phyloP scores from a whole-genome alignment of 2,113 vertebrate genomes.

The Macrotis lagotis region DNA sequence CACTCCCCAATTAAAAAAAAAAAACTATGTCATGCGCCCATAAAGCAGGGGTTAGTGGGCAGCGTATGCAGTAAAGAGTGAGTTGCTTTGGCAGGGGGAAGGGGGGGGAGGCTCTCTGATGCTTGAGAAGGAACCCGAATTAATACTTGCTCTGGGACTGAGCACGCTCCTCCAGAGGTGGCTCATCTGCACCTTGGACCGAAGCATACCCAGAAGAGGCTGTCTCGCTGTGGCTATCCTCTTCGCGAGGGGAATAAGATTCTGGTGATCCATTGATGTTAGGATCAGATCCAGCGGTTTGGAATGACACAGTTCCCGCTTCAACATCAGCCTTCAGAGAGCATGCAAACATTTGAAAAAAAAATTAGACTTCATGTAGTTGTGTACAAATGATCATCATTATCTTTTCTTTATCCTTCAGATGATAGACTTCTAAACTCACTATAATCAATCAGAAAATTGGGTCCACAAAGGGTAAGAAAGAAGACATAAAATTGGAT shows the following conservation, averaged over 20 bases:
- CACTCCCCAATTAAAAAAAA: neutral
- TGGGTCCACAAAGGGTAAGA: neutral
- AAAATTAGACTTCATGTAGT: conserved; percentile 32
- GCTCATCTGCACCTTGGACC: conserved; percentile 86
- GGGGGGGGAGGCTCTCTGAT: neutral
- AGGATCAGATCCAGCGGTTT: conserved; percentile 76
- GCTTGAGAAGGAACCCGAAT: conserved; percentile 1
- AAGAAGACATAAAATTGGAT: neutral
- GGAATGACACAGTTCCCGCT: conserved; percentile 76
- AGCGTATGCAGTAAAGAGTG: neutral
- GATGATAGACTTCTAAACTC: neutral
- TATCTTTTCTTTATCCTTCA: neutral
- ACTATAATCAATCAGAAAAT: neutral
- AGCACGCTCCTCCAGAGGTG: conserved; percentile 76
- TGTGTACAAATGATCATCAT: neutral
- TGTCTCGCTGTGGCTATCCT: conserved; percentile 86
- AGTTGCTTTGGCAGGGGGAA: neutral
- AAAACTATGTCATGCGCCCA: conserved; percentile 44
- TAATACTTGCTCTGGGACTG: conserved; percentile 81
- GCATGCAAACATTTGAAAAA: conserved; percentile 62
- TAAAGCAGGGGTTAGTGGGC: conserved; percentile 19
- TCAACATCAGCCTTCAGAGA: conserved; percentile 81
- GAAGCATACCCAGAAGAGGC: conserved; percentile 90
- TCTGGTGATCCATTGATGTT: conserved; percentile 61
- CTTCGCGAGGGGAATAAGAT: conserved; percentile 73